phyloP scores from a whole-genome alignment of 2,113 vertebrate genomes.

The Mixornis gularis region DNA sequence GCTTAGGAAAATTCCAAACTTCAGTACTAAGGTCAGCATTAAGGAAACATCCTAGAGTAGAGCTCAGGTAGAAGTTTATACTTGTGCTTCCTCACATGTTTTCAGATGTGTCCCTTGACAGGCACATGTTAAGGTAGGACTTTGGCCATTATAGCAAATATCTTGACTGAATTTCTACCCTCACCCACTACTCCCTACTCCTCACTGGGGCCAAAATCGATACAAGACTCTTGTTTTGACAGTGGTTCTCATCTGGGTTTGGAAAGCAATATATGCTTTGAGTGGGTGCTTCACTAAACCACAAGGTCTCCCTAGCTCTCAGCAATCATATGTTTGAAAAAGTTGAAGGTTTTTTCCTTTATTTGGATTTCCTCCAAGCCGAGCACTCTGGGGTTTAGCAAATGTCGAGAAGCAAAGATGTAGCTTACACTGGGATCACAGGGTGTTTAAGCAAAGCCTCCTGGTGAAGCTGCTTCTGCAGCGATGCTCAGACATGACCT shows the following conservation, averaged over 20 bases:
- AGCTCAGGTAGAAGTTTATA: background rate
- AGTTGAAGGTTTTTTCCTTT: rapidly evolving
- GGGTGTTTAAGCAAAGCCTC: background rate
- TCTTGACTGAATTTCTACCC: background rate
- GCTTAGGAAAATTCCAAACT: background rate
- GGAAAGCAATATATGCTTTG: background rate
- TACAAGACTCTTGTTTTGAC: background rate
- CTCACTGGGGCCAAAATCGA: rapidly evolving
- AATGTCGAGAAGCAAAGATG: background rate
- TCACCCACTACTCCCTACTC: background rate
- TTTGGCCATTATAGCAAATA: background rate
- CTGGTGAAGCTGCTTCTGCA: rapidly evolving
- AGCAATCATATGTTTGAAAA: background rate
- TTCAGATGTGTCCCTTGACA: background rate
- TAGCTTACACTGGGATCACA: background rate
- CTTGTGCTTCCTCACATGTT: background rate
- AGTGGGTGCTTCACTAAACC: background rate
- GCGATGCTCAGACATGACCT: rapidly evolving
- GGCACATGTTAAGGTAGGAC: background rate
- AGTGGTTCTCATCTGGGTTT: background rate
- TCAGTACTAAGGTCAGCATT: background rate
- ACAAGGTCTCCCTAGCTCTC: background rate
- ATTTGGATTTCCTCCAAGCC: background rate
- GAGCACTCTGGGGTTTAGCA: background rate
- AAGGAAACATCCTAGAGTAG: background rate